A percentile compares a stretch with the other conserved stretches of the same genome.
Conservation (phyloP, 2,888 invertebrate genomes). For the Apotomis turbidana region DNA sequence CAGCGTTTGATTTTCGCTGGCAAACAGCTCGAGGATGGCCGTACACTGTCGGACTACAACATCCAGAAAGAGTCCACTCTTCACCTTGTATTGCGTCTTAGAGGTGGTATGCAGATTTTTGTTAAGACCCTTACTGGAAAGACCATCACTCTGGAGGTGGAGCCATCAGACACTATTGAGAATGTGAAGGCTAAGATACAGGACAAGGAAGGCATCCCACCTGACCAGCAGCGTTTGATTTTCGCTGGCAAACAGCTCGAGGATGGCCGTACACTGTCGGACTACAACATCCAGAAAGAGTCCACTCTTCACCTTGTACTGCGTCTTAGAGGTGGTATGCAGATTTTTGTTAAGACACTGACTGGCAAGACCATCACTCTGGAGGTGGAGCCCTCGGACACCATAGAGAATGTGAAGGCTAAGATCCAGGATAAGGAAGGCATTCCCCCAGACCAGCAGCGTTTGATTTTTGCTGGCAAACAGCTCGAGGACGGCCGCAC, state of each 20-base stretch:
- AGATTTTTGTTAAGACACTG: constrained; percentile 41
- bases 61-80: constrained; percentile 40
- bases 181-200: constrained; percentile 45
- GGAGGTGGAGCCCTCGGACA: constrained; percentile 40
- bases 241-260: constrained; percentile 44
- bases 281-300: constrained; percentile 44
- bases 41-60: constrained; percentile 39
- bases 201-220: constrained; percentile 44
- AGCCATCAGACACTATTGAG: constrained; percentile 43
- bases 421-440: constrained; percentile 43
- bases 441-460: constrained; percentile 42
- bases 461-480: constrained; percentile 41
- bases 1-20: constrained; percentile 42
- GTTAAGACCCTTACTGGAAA: constrained; percentile 44
- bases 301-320: constrained; percentile 41
- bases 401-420: constrained; percentile 41
- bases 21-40: constrained; percentile 41
- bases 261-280: constrained; percentile 42
- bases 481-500: constrained; percentile 42
- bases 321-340: constrained; percentile 43
- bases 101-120: constrained; percentile 57
- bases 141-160: constrained; percentile 44
- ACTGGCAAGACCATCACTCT: constrained; percentile 42
- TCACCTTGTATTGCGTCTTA: constrained; percentile 41
- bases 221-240: constrained; percentile 44